Base-by-base conservation (phyloP, 1,140 invertebrate species). In the Sminthurides bifidus region DNA sequence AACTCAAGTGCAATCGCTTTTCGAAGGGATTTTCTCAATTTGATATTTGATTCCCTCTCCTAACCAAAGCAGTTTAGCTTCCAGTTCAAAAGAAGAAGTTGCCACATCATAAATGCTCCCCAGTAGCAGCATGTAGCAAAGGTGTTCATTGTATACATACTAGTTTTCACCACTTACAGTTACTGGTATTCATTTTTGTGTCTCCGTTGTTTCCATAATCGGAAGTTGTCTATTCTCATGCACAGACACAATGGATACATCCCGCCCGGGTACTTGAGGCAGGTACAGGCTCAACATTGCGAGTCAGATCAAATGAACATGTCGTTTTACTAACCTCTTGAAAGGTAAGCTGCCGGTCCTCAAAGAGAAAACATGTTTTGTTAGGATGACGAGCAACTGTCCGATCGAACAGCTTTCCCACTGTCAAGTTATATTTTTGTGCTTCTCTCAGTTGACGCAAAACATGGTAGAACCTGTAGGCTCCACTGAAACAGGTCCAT, bases 321-420 rank as follows among this genome's bases (percentile, higher is more conserved):
- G 24, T 6, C 15, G 8, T 10, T 43, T 19, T 10, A 43, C 12
- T 14, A 26, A 83, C 81, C 77, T 81, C 77, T 55, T 79, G 74
- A 69, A 85, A 92, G 0, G 84, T 86, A 86, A 87, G 92, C 52
- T 78, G 75, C 65, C 77, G 68, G 63, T 89, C 80, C 67, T 91
- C 83, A 63, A 75, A 87, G 26, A 88, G 72, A 35, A 92, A 81
- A 52, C 82, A 85, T 2, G 78, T 62, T 72, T 89, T 90, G 45
- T 89, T 76, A 0, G 86, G 86, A 70, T 87, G 76, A 64, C 77
- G 80, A 19, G 75, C 74, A 1, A 83, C 84, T 57, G 77, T 72
- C 45, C 78, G 70, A 53, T 79, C 76, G 67, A 91, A 90, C 33
- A 87, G 76, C 60, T 87, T 81, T 0, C 79, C 78, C 45, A 88